These are phyloP conservation scores for Tyto alba DNA, from an alignment of 2,113 vertebrate genomes.

Conservation along the genomic window DNA sequence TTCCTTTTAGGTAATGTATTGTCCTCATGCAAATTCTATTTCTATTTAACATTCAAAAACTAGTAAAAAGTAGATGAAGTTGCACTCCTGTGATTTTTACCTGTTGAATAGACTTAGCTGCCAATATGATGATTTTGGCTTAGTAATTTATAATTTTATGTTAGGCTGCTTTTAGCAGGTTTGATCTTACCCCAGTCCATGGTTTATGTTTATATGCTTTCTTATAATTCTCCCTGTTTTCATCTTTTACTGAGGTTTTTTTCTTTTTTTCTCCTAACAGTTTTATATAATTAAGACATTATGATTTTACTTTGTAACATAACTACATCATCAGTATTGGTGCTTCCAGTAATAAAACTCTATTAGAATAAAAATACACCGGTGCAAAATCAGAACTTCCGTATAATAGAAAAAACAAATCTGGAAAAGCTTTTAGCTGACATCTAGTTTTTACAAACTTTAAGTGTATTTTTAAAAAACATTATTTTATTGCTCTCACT, in stretches of 20 bases:
- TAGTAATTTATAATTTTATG: background rate
- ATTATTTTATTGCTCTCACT: background rate
- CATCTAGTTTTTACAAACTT: background rate
- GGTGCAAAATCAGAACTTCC: background rate
- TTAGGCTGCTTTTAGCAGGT: background rate
- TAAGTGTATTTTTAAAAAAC: background rate
- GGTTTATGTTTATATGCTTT: background rate
- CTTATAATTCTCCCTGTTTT: background rate
- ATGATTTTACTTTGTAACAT: background rate
- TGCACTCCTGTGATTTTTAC: background rate
- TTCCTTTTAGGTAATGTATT: background rate
- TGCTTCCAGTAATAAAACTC: background rate
- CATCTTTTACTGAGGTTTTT: background rate
- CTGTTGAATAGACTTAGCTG: background rate
- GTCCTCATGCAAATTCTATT: background rate
- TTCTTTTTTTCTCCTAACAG: background rate
- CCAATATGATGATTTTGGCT: background rate
- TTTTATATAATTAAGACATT: background rate
- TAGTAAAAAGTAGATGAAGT: background rate
- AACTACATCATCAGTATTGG: background rate
- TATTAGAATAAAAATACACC: background rate
- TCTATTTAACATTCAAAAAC: background rate
- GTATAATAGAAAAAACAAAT: background rate
- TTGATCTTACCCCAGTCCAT: background rate
- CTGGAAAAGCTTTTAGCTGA: background rate